Conservation (phyloP, 2,113 vertebrate genomes). For the Sphyrna mokarran region DNA sequence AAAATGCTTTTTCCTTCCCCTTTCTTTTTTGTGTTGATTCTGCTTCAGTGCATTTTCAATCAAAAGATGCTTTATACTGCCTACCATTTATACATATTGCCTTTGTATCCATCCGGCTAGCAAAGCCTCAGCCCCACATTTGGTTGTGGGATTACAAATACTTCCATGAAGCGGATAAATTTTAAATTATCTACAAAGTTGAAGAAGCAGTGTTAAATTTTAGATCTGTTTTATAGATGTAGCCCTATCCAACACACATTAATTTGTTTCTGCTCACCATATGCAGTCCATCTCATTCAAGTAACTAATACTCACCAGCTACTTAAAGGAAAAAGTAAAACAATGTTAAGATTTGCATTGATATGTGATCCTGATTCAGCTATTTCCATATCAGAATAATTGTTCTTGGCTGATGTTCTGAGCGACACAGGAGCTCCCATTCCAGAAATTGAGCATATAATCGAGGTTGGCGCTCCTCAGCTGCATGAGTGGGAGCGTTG, state of each 20-base stretch:
- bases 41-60: conserved; percentile 33
- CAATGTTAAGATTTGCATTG: not conserved
- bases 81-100: conserved; percentile 17
- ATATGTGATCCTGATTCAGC: not conserved
- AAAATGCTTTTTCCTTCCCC: not conserved
- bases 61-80: not conserved
- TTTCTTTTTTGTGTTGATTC: not conserved
- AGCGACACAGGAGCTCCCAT: not conserved
- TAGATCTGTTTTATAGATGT: not conserved
- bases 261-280: not conserved
- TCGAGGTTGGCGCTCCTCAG: not conserved
- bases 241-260: not conserved
- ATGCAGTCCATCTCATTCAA: not conserved
- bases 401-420: not conserved
- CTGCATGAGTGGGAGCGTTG: not conserved
- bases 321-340: not conserved
- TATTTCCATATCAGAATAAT: not conserved
- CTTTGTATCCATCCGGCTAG: not conserved
- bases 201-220: not conserved
- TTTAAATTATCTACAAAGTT: not conserved
- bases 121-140: not conserved
- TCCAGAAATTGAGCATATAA: not conserved
- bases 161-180: not conserved
- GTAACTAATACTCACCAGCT: not conserved
- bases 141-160: not conserved